phyloP scores from a whole-genome alignment of 1,140 invertebrate genomes.

The Megathymus violae region DNA sequence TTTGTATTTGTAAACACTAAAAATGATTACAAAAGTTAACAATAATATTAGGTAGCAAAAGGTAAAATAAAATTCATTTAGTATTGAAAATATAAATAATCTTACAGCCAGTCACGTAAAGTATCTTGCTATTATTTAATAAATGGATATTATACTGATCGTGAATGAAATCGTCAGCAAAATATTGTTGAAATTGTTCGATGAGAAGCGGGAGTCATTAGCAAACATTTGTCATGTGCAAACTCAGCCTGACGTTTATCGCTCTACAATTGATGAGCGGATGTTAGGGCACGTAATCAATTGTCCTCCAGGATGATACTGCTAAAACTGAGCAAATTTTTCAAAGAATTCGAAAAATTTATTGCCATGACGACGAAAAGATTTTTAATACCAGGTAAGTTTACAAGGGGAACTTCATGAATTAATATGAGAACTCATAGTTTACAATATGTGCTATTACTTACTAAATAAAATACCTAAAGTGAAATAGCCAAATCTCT shows the following conservation, averaged over 20 bases:
- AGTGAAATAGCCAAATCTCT: no score
- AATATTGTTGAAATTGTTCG: conserved; percentile 17
- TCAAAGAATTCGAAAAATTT: conserved; percentile 44
- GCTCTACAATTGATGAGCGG: conserved; percentile 74
- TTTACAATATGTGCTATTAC: no score
- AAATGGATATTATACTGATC: background rate
- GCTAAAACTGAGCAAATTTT: conserved; percentile 43
- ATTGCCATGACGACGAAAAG: conserved; percentile 42
- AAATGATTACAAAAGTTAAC: no score
- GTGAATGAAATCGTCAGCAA: conserved; percentile 4
- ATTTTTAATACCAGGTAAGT: conserved; percentile 20
- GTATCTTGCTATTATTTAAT: no score
- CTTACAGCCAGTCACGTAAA: no score
- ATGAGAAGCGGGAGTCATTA: conserved; percentile 54
- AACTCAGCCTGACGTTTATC: conserved; percentile 72
- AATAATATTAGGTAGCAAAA: no score
- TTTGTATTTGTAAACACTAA: no score
- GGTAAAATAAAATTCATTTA: no score
- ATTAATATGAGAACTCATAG: no score
- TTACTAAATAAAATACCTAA: no score
- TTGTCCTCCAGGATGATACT: conserved; percentile 63
- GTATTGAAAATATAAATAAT: no score
- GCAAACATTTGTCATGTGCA: conserved; percentile 77
- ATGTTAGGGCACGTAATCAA: conserved; percentile 71
- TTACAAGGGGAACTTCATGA: no score